Conservation (phyloP, 2,113 vertebrate genomes). For the Prunella himalayana region DNA sequence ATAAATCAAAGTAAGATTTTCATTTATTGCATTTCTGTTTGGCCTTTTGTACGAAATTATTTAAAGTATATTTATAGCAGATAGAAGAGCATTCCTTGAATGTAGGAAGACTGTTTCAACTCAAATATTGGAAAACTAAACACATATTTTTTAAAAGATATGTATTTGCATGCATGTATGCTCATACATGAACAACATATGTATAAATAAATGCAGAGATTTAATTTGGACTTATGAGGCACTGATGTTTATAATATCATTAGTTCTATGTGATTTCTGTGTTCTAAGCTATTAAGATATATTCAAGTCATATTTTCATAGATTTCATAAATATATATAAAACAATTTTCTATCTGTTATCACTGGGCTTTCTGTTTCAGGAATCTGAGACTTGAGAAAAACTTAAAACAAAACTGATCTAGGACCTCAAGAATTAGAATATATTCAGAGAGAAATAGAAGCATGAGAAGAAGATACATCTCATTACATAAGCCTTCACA, state of each 20-base stretch:
- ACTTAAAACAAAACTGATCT: background rate
- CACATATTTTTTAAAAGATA: background rate
- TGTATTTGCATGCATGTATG: background rate
- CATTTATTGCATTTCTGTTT: background rate
- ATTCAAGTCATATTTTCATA: background rate
- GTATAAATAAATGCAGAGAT: background rate
- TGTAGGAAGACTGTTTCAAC: background rate
- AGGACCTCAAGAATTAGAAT: background rate
- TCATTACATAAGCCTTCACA: background rate
- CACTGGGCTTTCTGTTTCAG: background rate
- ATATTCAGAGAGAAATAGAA: background rate
- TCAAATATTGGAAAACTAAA: background rate
- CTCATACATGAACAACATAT: fast-evolving
- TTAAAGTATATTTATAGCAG: background rate
- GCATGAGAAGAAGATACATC: background rate
- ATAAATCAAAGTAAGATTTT: background rate
- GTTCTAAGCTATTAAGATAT: background rate
- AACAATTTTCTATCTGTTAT: background rate
- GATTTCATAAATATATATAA: background rate
- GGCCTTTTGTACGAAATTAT: background rate
- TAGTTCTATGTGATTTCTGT: background rate
- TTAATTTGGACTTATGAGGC: background rate
- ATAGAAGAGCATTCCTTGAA: background rate
- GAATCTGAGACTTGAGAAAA: background rate
- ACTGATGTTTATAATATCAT: background rate